Evolutionary conservation across 64 coral and sea anemone species (phyloP).

Genomic region (Pocillopora damicornis): DNA sequence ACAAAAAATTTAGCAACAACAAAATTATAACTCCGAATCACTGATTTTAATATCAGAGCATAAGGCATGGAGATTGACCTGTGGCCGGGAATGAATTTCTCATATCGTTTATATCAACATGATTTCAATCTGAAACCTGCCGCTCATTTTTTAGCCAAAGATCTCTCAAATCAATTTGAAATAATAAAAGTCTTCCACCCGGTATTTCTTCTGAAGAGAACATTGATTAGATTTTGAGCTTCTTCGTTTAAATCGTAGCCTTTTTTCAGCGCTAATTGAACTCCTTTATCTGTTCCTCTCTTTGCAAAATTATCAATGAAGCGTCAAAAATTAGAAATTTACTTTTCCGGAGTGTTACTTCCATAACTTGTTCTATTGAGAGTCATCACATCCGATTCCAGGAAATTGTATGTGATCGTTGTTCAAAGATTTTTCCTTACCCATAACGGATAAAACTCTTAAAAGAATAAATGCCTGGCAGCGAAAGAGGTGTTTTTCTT

Average conservation of each 20-base stretch:
- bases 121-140: neutral
- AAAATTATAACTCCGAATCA: neutral
- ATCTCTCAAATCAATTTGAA: neutral
- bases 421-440: slow-evolving; percentile 10
- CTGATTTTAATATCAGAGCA: neutral
- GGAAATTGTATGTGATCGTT: slow-evolving; percentile 16
- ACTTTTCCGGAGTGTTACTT: neutral
- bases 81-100: neutral
- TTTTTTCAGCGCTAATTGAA: slow-evolving; percentile 12
- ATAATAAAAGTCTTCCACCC: neutral
- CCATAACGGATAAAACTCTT: neutral
- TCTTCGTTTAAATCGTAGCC: neutral
- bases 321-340: slow-evolving; percentile 1
- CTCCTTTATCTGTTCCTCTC: neutral
- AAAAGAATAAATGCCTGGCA: neutral
- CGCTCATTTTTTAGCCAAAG: neutral
- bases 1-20: neutral
- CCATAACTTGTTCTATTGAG: neutral
- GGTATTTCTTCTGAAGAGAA: neutral
- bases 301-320: neutral
- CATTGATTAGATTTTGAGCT: neutral
- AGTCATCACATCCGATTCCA: slow-evolving; percentile 22
- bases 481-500: neutral
- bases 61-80: neutral
- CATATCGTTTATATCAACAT: neutral